Base-by-base conservation (phyloP, 2,797 vertebrate species). In the Apogon hyalosoma region DNA sequence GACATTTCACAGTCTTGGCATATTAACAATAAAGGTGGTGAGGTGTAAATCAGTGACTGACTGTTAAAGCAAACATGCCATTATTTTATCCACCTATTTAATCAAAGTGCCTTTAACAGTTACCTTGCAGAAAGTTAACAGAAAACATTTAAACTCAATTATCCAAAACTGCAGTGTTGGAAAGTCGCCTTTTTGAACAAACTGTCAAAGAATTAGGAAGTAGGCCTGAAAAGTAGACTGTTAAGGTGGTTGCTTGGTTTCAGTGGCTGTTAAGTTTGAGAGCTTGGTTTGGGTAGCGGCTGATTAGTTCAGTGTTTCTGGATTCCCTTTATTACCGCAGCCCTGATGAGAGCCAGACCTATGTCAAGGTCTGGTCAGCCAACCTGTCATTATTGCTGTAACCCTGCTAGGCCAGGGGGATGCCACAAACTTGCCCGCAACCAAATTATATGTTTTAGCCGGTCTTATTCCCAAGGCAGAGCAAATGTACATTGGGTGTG, bases 361-460 rank as follows among this genome's bases (percentile, higher is more conserved):
- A 66, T 86, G 92, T 90, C 87, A 87, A 92, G 87, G 86, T 85
- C 89, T 90, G 90, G 87, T 92, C 89, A 89, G 83, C 87, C 82
- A 89, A 80, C 85, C 86, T 85, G 68, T 87, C 79, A 92, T 94
- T 94, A 93, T 60, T 77, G 75, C 73, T 53, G 69, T 59, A 33
- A 65, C 80, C 75, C 83, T 59, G 71, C 73, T 42, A 77, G 86
- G 80, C 82, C 74, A 62, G 76, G 63, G 74, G 78, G 66, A 86
- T 24, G 54, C 88, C 90, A 61, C 83, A 91, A 81, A 76, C 59
- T 73, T 63, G 36, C 64, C 87, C 87, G 11, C 87, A 77, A 72
- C 83, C 73, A 86, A 86, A 91, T 91, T 90, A 88, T 80, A 90
- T 11, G 65, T 87, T 76, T 82, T 77, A 52, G 40, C 63, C 82